A percentile compares a stretch with the other conserved stretches of the same genome.
These are phyloP conservation scores for Phrynosoma platyrhinos DNA, from an alignment of 2,113 vertebrate genomes.

Conservation along the genomic window DNA sequence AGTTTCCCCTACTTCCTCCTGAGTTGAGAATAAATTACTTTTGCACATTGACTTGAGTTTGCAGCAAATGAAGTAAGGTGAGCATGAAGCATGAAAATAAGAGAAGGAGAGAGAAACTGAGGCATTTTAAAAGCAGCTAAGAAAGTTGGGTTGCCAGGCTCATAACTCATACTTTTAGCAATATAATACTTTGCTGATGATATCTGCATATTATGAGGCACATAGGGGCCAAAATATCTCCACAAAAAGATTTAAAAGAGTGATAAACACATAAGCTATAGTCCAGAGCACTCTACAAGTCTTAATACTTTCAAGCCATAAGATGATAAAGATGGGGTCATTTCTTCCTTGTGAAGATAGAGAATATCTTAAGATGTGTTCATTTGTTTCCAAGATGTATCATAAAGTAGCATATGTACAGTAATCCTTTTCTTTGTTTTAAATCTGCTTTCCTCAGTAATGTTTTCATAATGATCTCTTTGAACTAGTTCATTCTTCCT, in stretches of 20 bases:
- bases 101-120: too few species aligned
- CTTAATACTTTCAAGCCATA: not conserved
- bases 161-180: not conserved
- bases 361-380: not conserved
- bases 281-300: not conserved
- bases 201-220: not conserved
- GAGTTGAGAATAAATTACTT: too few species aligned
- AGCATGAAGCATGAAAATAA: too few species aligned
- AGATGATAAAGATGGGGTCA: not conserved
- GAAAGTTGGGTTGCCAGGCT: not conserved
- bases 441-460: not conserved
- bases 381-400: not conserved
- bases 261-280: not conserved
- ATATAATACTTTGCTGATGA: not conserved
- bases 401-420: not conserved
- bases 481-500: constrained; percentile 45
- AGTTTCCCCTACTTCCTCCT: too few species aligned
- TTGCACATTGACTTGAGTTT: too few species aligned
- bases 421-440: not conserved
- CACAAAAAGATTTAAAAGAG: not conserved
- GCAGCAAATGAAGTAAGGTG: too few species aligned
- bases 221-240: not conserved
- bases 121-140: too few species aligned
- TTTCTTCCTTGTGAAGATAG: not conserved
- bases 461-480: not conserved